These are phyloP conservation scores for Geotrupes spiniger DNA, from an alignment of 2,888 invertebrate species.

Conservation along the genomic window DNA sequence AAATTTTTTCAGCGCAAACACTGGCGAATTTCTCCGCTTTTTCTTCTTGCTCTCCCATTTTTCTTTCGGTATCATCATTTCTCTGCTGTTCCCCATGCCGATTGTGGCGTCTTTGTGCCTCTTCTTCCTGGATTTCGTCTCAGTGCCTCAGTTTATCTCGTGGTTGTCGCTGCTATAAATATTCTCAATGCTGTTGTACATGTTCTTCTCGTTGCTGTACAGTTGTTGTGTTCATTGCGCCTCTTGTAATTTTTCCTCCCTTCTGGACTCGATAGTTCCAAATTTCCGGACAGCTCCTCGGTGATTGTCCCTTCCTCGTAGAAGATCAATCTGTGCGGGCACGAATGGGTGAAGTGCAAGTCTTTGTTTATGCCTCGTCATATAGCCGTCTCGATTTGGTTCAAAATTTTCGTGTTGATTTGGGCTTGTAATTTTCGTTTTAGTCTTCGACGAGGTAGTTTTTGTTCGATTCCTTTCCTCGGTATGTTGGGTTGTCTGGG, in stretches of 20 bases:
- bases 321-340: conserved; percentile 51
- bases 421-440: conserved; percentile 48
- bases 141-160: conserved; percentile 39
- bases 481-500: conserved; percentile 33
- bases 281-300: conserved; percentile 48
- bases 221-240: conserved; percentile 44
- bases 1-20: conserved; percentile 46
- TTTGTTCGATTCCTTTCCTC: conserved; percentile 41
- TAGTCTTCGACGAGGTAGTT: conserved; percentile 39
- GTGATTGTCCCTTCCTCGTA: conserved; percentile 51
- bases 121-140: conserved; percentile 47
- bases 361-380: conserved; percentile 47
- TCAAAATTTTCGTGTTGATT: conserved; percentile 53
- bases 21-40: conserved; percentile 41
- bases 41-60: conserved; percentile 49
- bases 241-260: conserved; percentile 47
- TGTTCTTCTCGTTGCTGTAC: conserved; percentile 47
- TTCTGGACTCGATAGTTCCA: conserved; percentile 49
- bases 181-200: conserved; percentile 48
- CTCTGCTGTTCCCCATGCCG: conserved; percentile 44
- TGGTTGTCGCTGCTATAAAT: conserved; percentile 42
- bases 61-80: conserved; percentile 51
- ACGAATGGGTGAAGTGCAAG: conserved; percentile 48
- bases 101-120: conserved; percentile 36
- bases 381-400: conserved; percentile 48